Evolutionary conservation across 1,140 invertebrate species (phyloP), one percentile per base, ranked within the genome.

Genomic region (Stegodyphus dumicola): DNA sequence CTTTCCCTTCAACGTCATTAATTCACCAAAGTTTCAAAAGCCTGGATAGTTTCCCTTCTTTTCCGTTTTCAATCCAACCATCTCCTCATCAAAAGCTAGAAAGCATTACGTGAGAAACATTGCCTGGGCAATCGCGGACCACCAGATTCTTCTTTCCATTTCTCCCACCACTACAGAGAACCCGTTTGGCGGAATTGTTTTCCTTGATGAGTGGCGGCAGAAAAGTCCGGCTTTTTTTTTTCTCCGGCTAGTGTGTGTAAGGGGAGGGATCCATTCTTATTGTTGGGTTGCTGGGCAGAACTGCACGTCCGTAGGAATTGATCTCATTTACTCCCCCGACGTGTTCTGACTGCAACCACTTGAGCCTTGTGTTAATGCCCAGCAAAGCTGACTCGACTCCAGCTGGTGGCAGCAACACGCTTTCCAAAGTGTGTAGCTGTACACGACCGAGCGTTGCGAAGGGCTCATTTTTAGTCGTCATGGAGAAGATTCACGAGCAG

Each of bases 291-390:
- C 33, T 66, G 69, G 78, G 48, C 70, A 73, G 70, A 81, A 81
- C 73, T 67, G 73, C 78, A 81, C 69, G 78, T 71, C 69, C 54
- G 78, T 73, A 51, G 70, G 78, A n/a, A 81, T 81, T 81, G 78
- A 81, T 81, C 78, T 81, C 78, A 81, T 81, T 81, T 81, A 73
- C 69, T 81, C 69, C 33, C 9, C 51, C n/a, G 15, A 81, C 78
- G 78, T 81, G 78, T 53, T 52, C 66, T 71, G 78, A 81, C 67
- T 81, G 53, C 78, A 11, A 33, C 33, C 33, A 33, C 33, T 33
- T 33, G 33, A 33, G 33, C 33, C 33, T 33, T 33, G 33, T 33
- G 33, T 33, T 33, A 33, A 33, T 33, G 33, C 33, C 33, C 33
- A 33, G 3, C 33, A 33, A 33, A 33, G 33, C 33, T 33, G 33